Evolutionary conservation across 2,797 vertebrate species (phyloP), one percentile per base, ranked within the genome.

Genomic region (Lutjanus argentimaculatus): DNA sequence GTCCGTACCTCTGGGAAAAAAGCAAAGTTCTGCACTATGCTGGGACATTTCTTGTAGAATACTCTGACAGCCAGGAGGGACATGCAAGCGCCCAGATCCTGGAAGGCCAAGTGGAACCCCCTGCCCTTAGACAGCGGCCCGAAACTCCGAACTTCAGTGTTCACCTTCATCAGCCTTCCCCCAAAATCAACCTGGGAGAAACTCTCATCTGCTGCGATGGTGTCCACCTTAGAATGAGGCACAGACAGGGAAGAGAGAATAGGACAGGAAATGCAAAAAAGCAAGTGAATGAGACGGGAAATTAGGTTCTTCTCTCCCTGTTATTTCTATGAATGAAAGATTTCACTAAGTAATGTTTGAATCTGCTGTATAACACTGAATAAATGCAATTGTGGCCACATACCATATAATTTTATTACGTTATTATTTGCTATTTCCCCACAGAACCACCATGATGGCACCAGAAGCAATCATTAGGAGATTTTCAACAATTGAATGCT

Each of bases 121-220:
- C 96, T 96, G 57, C 94, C 94, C 90, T 96, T 97, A 87, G 96
- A 98, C 74, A 99, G 94, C 1, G 97, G 97, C 0, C 98, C 98
- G 0, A 99, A 99, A 91, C 98, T 98, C 80, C 98, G 96, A 79
- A 99, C 97, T 90, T 99, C 98, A 0, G 98, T 99, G 95, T 99
- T 99, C 64, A 99, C 97, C 85, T 99, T 99, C 97, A 99, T 99
- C 74, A 99, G 91, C 75, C 98, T 96, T 59, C 98, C 98, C 7
- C 98, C 98, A n/a, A 99, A 99, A 91, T 99, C 98, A 46, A 99
- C 98, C 93, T 99, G 98, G 51, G 98, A 99, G 94, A 99, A 99
- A 92, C 98, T 99, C 95, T 99, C 98, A 14, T 99, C 98, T 40
- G 98, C 98, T 65, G 98, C 98, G 14, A 99, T 99, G n/a, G 98